A percentile compares a stretch with the other conserved stretches of the same genome.
Evolutionary conservation across 2,113 vertebrate genomes (phyloP).

Genomic region (Nyctereutes procyonoides): DNA sequence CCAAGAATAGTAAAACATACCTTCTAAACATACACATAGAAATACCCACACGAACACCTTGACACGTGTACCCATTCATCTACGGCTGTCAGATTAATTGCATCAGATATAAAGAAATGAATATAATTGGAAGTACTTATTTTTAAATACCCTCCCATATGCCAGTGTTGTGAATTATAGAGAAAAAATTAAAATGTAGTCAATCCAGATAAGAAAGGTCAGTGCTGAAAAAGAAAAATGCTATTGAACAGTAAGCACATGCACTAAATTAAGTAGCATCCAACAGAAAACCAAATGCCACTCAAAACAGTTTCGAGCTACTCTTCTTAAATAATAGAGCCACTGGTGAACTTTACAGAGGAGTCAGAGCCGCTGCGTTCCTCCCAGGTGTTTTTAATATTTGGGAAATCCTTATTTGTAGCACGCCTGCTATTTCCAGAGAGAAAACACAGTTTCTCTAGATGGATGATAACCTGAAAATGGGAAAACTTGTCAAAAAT

Average conservation of each 20-base stretch:
- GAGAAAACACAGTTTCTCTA: constrained; percentile 16
- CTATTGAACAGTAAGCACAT: not conserved
- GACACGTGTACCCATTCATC: not conserved
- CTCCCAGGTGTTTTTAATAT: not conserved
- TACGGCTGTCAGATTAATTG: not conserved
- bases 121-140: not conserved
- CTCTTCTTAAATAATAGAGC: constrained; percentile 50
- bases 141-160: not conserved
- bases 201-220: not conserved
- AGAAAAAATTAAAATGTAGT: constrained; percentile 35
- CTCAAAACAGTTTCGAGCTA: not conserved
- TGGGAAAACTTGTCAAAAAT: constrained; percentile 52
- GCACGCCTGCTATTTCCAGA: not conserved
- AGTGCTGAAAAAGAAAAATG: constrained; percentile 20
- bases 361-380: not conserved
- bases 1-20: not conserved
- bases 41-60: not conserved
- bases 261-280: not conserved
- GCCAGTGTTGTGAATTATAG: constrained; percentile 29
- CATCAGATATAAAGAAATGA: not conserved
- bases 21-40: not conserved
- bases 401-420: constrained; percentile 52
- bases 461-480: constrained; percentile 29
- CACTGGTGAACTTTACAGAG: constrained; percentile 68
- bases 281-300: not conserved